Conservation (phyloP, 2,797 vertebrate genomes). For the Mormyrus hasselquistii region DNA sequence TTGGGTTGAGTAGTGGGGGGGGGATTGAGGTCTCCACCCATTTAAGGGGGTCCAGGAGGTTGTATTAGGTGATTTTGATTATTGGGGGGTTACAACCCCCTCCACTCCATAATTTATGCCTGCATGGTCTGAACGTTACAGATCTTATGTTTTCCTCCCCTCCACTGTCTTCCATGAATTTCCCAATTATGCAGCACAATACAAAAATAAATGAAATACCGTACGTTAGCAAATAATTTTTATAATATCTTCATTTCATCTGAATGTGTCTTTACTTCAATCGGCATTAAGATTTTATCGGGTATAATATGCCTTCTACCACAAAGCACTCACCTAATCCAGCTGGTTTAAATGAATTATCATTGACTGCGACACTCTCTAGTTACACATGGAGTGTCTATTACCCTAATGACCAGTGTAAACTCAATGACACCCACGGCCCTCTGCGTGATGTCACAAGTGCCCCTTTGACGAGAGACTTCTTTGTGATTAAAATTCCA, state of each 20-base stretch:
- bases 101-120: background rate
- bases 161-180: background rate
- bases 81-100: background rate
- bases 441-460: constrained; percentile 4
- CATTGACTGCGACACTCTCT: constrained; percentile 1
- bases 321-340: constrained; percentile 2
- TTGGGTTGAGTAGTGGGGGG: background rate
- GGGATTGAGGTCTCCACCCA: background rate
- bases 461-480: background rate
- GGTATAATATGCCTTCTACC: background rate
- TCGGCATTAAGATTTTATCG: background rate
- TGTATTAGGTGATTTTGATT: background rate
- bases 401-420: constrained; percentile 15
- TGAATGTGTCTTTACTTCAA: background rate
- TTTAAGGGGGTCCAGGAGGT: background rate
- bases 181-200: background rate
- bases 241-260: background rate
- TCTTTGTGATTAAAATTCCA: constrained; percentile 9
- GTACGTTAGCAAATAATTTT: background rate
- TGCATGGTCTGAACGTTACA: background rate
- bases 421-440: constrained; percentile 3
- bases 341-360: constrained; percentile 8
- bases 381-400: constrained; percentile 11
- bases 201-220: background rate
- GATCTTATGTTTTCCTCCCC: background rate